Percentiles rank a stretch among this genome's conserved stretches.
Conservation (phyloP, 2,888 invertebrate species). For the Anthrax anthrax region DNA sequence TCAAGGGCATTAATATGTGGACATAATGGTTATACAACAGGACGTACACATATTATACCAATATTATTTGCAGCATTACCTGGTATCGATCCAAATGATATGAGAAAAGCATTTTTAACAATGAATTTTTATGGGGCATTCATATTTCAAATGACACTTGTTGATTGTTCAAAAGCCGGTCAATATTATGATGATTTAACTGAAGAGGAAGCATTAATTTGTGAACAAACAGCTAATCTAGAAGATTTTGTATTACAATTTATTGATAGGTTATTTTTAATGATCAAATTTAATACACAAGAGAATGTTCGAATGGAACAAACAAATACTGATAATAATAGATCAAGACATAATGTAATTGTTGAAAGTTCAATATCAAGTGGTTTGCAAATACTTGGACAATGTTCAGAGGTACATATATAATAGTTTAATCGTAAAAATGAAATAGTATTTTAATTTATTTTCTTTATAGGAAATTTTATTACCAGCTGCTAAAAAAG, state of each 20-base stretch:
- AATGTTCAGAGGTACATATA: constrained; percentile 51
- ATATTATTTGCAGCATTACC: constrained; percentile 67
- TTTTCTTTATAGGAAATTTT: constrained; percentile 34
- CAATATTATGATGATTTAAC: constrained; percentile 52
- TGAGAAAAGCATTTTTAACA: constrained; percentile 57
- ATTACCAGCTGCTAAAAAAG: constrained; percentile 53
- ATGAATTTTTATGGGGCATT: constrained; percentile 66
- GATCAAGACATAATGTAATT: constrained; percentile 55
- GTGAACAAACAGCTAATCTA: constrained; percentile 70
- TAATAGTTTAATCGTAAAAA: neutral
- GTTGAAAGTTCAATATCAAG: constrained; percentile 56
- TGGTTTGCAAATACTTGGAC: constrained; percentile 53
- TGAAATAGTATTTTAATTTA: neutral
- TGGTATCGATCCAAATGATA: constrained; percentile 82
- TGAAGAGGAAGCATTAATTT: constrained; percentile 59
- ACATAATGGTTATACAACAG: constrained; percentile 49
- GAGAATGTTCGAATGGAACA: constrained; percentile 54
- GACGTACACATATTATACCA: constrained; percentile 67
- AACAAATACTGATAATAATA: constrained; percentile 40
- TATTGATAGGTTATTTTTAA: constrained; percentile 57
- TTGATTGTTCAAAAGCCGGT: constrained; percentile 69
- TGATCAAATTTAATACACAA: constrained; percentile 55
- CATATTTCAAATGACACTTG: constrained; percentile 62
- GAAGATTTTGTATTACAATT: constrained; percentile 82
- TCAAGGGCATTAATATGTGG: constrained; percentile 46